Evolutionary conservation across 2,797 vertebrate species (phyloP).

Genomic region (Remorina albescens): DNA sequence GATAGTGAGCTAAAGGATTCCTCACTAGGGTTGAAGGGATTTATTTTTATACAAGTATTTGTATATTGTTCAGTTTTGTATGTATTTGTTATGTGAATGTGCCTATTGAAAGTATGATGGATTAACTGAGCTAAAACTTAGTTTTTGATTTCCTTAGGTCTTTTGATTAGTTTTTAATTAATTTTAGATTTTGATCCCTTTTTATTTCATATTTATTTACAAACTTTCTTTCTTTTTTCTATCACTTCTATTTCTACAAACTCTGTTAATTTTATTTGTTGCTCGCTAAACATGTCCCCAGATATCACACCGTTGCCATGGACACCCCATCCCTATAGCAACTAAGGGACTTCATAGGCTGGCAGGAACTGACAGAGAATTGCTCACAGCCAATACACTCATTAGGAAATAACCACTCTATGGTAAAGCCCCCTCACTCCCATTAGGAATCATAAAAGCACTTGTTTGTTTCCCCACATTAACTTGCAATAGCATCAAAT

Average conservation of each 20-base stretch:
- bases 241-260: conserved; percentile 28
- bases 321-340: conserved; percentile 81
- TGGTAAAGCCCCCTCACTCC: conserved; percentile 50
- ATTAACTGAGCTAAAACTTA: neutral
- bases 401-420: conserved; percentile 57
- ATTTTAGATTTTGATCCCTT: neutral
- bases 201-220: neutral
- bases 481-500: conserved; percentile 46
- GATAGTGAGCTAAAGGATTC: neutral
- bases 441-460: conserved; percentile 50
- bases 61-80: conserved; percentile 32
- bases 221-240: conserved; percentile 7
- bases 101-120: conserved; percentile 21
- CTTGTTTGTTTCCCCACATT: conserved; percentile 30
- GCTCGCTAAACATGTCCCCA: conserved; percentile 40
- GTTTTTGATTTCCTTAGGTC: neutral
- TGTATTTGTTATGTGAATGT: conserved; percentile 40
- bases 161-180: neutral
- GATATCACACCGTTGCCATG: conserved; percentile 77
- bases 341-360: conserved; percentile 65
- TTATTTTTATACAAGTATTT: conserved; percentile 55
- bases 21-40: conserved; percentile 22
- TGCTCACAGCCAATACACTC: conserved; percentile 50
- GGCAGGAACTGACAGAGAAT: conserved; percentile 61
- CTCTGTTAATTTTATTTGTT: conserved; percentile 55